phyloP scores from a whole-genome alignment of 2,797 vertebrate species.

The Hydrolagus colliei region DNA sequence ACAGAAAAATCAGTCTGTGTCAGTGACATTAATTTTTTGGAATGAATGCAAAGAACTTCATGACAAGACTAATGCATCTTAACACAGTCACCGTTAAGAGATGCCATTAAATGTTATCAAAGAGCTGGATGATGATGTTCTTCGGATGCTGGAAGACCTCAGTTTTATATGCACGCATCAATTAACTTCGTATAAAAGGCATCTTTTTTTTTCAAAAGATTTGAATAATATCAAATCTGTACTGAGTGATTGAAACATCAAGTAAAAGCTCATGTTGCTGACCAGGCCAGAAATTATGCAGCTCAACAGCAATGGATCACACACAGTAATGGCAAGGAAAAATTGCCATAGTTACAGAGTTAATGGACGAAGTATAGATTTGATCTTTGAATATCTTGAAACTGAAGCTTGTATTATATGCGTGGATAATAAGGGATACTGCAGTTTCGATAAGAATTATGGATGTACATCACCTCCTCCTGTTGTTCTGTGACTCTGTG shows the following conservation, averaged over 20 bases:
- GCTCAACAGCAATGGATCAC: neutral
- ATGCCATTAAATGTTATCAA: slow-evolving; percentile 4
- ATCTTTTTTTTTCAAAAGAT: slow-evolving; percentile 4
- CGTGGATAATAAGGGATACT: neutral
- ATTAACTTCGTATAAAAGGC: neutral
- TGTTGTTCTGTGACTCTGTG: slow-evolving; percentile 25
- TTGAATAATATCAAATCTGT: neutral
- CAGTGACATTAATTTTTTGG: slow-evolving; percentile 27
- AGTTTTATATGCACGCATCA: neutral
- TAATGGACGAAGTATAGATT: neutral
- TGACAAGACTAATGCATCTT: slow-evolving; percentile 23
- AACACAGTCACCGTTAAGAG: neutral
- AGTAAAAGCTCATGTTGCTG: neutral
- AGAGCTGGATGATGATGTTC: slow-evolving; percentile 7
- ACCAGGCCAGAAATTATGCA: neutral
- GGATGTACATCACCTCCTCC: slow-evolving; percentile 5
- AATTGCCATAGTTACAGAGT: neutral
- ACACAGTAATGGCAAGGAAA: neutral
- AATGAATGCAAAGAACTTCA: slow-evolving; percentile 19
- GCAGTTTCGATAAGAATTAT: neutral
- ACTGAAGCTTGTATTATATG: neutral
- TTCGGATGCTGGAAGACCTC: neutral
- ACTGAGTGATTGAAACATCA: neutral
- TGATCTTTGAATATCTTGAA: neutral
- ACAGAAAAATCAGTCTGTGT: slow-evolving; percentile 19